These are phyloP conservation scores for Actenoides hombroni DNA, from an alignment of 2,113 vertebrate genomes.

Conservation along the genomic window DNA sequence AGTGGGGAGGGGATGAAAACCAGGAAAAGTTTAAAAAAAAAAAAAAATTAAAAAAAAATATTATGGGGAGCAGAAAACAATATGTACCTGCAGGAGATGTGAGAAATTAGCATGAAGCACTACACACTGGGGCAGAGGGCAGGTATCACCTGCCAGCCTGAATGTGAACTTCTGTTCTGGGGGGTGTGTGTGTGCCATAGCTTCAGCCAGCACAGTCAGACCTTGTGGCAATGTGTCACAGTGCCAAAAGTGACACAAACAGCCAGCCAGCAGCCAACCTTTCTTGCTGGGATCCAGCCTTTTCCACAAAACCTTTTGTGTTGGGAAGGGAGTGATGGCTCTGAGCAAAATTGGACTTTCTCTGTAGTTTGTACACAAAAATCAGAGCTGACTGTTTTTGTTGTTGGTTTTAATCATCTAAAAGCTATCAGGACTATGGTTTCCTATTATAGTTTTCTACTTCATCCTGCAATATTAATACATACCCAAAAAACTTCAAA, in stretches of 20 bases:
- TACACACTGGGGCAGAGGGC: not conserved
- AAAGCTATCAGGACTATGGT: not conserved
- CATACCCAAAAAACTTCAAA: not conserved
- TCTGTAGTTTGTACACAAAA: not conserved
- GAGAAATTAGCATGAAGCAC: not conserved
- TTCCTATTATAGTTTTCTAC: not conserved
- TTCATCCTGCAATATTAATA: not conserved
- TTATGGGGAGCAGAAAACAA: not conserved
- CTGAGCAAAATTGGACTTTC: not conserved
- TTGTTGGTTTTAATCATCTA: not conserved
- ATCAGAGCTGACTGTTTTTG: not conserved
- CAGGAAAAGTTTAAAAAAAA: not conserved
- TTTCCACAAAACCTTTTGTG: not conserved
- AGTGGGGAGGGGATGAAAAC: too few species aligned
- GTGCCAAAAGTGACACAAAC: not conserved
- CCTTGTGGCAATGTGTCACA: accelerated
- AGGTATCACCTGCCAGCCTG: not conserved
- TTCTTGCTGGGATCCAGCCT: not conserved
- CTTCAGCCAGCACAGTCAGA: not conserved
- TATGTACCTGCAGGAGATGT: not conserved
- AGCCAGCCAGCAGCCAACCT: not conserved
- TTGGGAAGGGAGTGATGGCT: accelerated
- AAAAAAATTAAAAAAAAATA: not conserved
- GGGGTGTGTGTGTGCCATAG: not conserved
- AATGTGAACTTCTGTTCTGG: not conserved